Conservation (phyloP, 1,140 invertebrate genomes). For the Nixonia krombeini region DNA sequence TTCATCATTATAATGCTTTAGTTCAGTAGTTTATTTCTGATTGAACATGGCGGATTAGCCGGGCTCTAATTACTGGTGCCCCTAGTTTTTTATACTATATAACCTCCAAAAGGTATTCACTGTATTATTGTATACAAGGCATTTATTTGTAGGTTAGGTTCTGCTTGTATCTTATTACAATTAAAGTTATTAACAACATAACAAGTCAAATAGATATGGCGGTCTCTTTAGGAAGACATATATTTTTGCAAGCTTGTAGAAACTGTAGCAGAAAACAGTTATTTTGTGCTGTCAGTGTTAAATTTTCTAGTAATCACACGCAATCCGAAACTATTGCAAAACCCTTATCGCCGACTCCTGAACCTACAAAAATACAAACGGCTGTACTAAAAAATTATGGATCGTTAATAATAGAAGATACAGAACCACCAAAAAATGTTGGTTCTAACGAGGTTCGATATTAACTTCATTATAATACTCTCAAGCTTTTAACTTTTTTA, state of each 20-base stretch:
- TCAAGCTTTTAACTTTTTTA: background rate
- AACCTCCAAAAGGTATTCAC: too few relatives aligned
- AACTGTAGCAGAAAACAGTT: background rate
- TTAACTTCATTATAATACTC: conserved; percentile 1
- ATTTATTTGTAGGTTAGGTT: too few relatives aligned
- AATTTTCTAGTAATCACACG: background rate
- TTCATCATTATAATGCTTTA: too few relatives aligned
- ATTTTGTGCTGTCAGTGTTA: background rate
- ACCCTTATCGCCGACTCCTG: conserved; percentile 17
- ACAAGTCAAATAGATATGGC: too few relatives aligned
- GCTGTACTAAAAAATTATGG: conserved; percentile 70
- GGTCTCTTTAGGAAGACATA: background rate
- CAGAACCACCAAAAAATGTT: conserved; percentile 55
- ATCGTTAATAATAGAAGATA: conserved; percentile 66
- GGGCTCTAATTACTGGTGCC: too few relatives aligned
- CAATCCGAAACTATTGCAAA: background rate
- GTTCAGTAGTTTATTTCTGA: too few relatives aligned
- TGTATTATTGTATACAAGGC: too few relatives aligned
- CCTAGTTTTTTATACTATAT: too few relatives aligned
- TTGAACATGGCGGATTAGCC: too few relatives aligned
- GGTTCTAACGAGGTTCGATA: conserved; percentile 62
- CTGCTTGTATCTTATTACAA: too few relatives aligned
- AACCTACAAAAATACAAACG: conserved; percentile 55
- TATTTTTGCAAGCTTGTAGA: background rate
- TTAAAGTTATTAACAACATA: too few relatives aligned